Evolutionary conservation across 1,140 invertebrate species (phyloP).

Genomic region (Acromyrmex echinatior): DNA sequence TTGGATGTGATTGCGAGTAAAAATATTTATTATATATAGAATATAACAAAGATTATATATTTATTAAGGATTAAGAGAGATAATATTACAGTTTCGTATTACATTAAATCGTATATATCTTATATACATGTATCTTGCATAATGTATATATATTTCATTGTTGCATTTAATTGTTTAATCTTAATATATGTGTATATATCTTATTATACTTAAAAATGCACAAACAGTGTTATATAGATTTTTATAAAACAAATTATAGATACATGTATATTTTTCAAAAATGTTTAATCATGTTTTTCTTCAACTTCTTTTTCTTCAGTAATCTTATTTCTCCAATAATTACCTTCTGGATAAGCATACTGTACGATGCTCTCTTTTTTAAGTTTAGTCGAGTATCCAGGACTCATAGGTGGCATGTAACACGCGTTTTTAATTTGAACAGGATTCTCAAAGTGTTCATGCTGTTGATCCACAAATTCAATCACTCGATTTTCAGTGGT

Average conservation of each 20-base stretch:
- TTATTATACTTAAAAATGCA: background rate
- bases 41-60: slow-evolving; percentile 9
- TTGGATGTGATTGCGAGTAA: background rate
- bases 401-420: slow-evolving; percentile 89
- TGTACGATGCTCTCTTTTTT: slow-evolving; percentile 89
- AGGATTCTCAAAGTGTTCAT: slow-evolving; percentile 94
- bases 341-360: slow-evolving; percentile 92
- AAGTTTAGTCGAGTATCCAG: slow-evolving; percentile 94
- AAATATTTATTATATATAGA: background rate
- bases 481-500: slow-evolving; percentile 91
- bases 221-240: background rate
- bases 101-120: no score
- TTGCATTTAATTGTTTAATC: background rate
- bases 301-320: slow-evolving; percentile 73
- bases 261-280: background rate
- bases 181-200: background rate
- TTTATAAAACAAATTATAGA: background rate
- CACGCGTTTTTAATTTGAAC: slow-evolving; percentile 88
- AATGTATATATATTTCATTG: no score
- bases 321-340: slow-evolving; percentile 90
- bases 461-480: slow-evolving; percentile 96
- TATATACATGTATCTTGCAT: no score
- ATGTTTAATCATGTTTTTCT: background rate
- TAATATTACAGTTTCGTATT: slow-evolving; percentile 25
- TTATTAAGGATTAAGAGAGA: background rate